Conservation (phyloP, 2,113 vertebrate species). For the Crotalus helleri region DNA sequence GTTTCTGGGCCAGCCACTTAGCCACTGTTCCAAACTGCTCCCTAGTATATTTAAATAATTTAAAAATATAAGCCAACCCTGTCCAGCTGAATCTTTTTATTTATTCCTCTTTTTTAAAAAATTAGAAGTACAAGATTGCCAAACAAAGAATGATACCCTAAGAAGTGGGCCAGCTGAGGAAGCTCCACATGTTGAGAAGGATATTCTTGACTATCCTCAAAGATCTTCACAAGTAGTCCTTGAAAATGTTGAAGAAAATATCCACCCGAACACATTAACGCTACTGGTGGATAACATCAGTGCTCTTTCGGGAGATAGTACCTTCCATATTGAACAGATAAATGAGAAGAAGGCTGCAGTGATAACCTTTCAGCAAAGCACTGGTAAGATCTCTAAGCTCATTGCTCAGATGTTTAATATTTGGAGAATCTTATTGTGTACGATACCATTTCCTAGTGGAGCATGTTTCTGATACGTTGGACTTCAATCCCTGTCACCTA, state of each 20-base stretch:
- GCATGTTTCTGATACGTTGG: not conserved
- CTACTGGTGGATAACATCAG: slow-evolving; percentile 80
- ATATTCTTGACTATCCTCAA: not conserved
- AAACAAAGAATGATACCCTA: not conserved
- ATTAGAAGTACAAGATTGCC: slow-evolving; percentile 34
- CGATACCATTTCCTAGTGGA: not conserved
- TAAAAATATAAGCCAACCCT: not conserved
- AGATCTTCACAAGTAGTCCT: slow-evolving; percentile 63
- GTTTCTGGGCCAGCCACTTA: not conserved
- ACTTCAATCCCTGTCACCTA: not conserved
- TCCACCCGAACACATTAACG: slow-evolving; percentile 42
- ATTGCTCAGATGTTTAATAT: not conserved
- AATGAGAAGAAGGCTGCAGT: slow-evolving; percentile 69
- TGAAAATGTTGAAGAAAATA: slow-evolving; percentile 63
- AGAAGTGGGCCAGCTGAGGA: not conserved
- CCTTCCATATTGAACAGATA: slow-evolving; percentile 77
- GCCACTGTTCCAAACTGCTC: not conserved
- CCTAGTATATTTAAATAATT: not conserved
- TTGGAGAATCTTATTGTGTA: not conserved
- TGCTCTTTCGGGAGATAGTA: not conserved
- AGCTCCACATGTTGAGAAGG: not conserved
- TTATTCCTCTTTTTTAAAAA: slow-evolving; percentile 30
- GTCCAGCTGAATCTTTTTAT: not conserved
- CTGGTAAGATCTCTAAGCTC: slow-evolving; percentile 66
- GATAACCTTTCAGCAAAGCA: slow-evolving; percentile 66